Evolutionary conservation across 2,797 vertebrate species (phyloP).

Genomic region (Melanotaenia parkinsoni): DNA sequence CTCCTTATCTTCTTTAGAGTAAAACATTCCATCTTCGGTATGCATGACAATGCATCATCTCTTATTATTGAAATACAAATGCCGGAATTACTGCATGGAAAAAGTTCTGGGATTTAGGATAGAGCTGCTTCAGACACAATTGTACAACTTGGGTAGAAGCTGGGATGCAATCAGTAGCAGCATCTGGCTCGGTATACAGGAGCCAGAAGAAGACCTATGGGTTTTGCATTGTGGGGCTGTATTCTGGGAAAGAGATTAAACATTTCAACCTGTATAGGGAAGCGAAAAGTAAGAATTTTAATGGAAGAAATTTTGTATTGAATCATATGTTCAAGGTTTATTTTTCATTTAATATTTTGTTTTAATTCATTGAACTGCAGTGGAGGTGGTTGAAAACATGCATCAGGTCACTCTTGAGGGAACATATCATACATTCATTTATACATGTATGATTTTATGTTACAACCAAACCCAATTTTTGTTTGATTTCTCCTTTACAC

Average conservation of each 20-base stretch:
- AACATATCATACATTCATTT: not conserved
- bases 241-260: not conserved
- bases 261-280: no score
- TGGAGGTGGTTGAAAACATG: not conserved
- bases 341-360: not conserved
- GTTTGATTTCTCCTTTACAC: not conserved
- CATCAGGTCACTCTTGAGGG: not conserved
- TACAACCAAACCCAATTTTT: not conserved
- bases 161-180: slow-evolving; percentile 18
- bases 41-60: not conserved
- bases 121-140: slow-evolving; percentile 5
- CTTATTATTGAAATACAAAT: not conserved
- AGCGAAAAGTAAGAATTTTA: no score
- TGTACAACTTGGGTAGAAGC: slow-evolving; percentile 31
- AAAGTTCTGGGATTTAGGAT: slow-evolving; percentile 8
- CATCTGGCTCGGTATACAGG: slow-evolving; percentile 32
- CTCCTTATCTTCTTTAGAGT: not conserved
- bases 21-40: not conserved
- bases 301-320: not conserved
- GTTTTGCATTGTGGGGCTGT: not conserved
- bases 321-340: not conserved
- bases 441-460: not conserved
- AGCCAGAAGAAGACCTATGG: slow-evolving; percentile 8
- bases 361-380: not conserved
- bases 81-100: slow-evolving; percentile 3